phyloP scores from a whole-genome alignment of 2,113 vertebrate species.

The Gavialis gangeticus region DNA sequence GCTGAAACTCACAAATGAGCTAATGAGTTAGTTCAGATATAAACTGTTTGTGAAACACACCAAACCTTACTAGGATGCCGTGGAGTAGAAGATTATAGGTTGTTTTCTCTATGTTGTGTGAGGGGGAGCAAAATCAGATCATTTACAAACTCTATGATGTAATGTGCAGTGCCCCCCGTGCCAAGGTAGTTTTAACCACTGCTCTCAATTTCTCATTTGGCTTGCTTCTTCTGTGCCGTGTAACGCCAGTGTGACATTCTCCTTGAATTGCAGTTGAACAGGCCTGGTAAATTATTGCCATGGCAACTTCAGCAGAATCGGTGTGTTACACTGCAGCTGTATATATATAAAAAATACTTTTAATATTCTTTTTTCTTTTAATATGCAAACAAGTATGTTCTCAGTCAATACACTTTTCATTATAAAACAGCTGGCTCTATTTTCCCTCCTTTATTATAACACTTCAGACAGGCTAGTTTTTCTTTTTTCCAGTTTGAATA shows the following conservation, averaged over 20 bases:
- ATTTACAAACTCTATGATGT: not conserved
- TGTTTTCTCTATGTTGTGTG: constrained; percentile 10
- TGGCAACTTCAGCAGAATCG: not conserved
- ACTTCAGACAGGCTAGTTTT: not conserved
- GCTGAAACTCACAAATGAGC: not conserved
- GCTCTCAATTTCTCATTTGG: not conserved
- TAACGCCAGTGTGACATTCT: not conserved
- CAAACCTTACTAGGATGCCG: not conserved
- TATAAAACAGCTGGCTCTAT: not conserved
- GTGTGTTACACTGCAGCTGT: not conserved
- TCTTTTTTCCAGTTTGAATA: not conserved
- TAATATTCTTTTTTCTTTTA: not conserved
- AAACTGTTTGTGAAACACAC: constrained; percentile 24
- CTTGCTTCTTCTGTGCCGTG: not conserved
- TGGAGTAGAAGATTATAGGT: constrained; percentile 47
- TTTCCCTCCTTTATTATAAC: not conserved
- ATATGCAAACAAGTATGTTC: not conserved
- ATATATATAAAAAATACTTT: not conserved
- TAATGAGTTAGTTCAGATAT: constrained; percentile 54
- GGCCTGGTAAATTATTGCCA: not conserved
- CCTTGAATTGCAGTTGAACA: not conserved
- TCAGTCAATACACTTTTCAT: not conserved
- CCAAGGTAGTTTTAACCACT: not conserved
- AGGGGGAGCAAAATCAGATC: not conserved
- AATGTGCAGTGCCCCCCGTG: not conserved